phyloP scores from a whole-genome alignment of 1,140 invertebrate species.

The Heterodera carotae region DNA sequence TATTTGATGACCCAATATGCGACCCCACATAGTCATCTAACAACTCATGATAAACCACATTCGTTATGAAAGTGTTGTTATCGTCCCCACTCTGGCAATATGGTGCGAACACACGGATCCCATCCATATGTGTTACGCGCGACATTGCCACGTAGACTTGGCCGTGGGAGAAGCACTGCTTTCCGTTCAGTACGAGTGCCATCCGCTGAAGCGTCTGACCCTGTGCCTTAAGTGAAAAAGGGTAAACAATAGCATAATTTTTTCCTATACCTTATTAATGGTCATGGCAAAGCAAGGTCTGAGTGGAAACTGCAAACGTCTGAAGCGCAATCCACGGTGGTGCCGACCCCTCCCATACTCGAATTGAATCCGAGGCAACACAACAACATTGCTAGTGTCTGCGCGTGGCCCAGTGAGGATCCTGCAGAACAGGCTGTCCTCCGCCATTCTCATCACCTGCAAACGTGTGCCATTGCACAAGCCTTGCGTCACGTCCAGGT shows the following conservation, averaged over 20 bases:
- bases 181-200: slow-evolving; percentile 66
- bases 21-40: background rate
- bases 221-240: slow-evolving; percentile 63
- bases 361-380: background rate
- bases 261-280: slow-evolving; percentile 68
- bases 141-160: no score
- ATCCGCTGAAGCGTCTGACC: slow-evolving; percentile 66
- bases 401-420: background rate
- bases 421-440: background rate
- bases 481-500: no score
- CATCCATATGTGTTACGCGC: no score
- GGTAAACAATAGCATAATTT: no score
- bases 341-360: background rate
- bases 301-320: slow-evolving; percentile 69
- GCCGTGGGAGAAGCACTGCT: no score
- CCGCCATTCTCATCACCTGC: background rate
- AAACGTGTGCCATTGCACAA: background rate
- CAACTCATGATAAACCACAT: slow-evolving; percentile 26
- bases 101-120: slow-evolving; percentile 2
- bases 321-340: background rate
- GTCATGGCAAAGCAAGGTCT: slow-evolving; percentile 69
- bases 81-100: background rate
- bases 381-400: background rate
- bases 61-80: background rate
- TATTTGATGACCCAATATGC: no score